phyloP scores from a whole-genome alignment of 2,888 invertebrate species.

The Hyles lineata region DNA sequence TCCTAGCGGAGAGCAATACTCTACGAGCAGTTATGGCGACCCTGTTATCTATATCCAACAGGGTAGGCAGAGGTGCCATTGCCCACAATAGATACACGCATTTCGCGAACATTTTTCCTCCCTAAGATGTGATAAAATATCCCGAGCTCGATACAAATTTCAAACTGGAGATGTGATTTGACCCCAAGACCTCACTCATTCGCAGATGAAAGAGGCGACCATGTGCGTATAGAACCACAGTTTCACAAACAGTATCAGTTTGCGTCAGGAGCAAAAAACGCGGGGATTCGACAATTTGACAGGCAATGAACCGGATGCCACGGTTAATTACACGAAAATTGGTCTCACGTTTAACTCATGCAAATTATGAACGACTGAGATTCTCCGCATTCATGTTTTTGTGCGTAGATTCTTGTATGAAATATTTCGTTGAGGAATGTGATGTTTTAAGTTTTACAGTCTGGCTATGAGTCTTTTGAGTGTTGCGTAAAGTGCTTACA shows the following conservation, averaged over 20 bases:
- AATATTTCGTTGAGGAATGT: background rate
- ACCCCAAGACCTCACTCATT: no score
- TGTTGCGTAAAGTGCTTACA: background rate
- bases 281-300: constrained; percentile 70
- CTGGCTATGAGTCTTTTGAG: constrained; percentile 1
- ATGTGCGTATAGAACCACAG: background rate
- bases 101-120: no score
- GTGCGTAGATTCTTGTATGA: background rate
- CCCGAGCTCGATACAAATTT: no score
- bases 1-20: no score
- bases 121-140: no score
- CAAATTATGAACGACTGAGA: constrained; percentile 1
- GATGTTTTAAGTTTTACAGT: background rate
- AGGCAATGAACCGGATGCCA: constrained; percentile 79
- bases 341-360: constrained; percentile 61
- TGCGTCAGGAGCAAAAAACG: constrained; percentile 54
- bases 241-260: constrained; percentile 43
- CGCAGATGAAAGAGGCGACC: background rate
- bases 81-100: no score
- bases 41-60: no score
- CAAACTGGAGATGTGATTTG: no score
- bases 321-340: constrained; percentile 78
- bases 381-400: constrained; percentile 2
- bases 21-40: no score
- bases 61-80: no score